phyloP scores from a whole-genome alignment of 2,113 vertebrate genomes.

The Paralichthys olivaceus region DNA sequence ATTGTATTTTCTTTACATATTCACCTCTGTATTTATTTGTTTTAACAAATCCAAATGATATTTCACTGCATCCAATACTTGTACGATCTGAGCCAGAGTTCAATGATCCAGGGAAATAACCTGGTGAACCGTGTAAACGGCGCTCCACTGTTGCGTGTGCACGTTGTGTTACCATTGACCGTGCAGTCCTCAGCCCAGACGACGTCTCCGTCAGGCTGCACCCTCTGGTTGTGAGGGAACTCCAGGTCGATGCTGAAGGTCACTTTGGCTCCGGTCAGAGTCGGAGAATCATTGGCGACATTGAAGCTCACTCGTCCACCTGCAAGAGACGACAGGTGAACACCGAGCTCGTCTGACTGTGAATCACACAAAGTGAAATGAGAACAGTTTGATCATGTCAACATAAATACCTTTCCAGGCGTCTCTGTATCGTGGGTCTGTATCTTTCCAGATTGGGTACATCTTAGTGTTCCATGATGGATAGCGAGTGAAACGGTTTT shows the following conservation, averaged over 20 bases:
- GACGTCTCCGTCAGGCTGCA: conserved; percentile 83
- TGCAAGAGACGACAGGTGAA: conserved; percentile 48
- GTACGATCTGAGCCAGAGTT: too few relatives aligned
- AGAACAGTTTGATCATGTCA: not conserved
- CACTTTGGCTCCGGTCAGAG: conserved; percentile 87
- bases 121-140: too few relatives aligned
- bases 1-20: too few relatives aligned
- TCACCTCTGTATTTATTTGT: too few relatives aligned
- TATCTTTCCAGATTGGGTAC: conserved; percentile 88
- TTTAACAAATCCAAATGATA: too few relatives aligned
- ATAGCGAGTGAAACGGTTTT: conserved; percentile 72
- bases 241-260: conserved; percentile 88
- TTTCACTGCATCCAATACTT: too few relatives aligned
- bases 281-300: conserved; percentile 90
- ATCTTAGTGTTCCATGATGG: conserved; percentile 86
- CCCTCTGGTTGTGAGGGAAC: conserved; percentile 86
- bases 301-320: conserved; percentile 88
- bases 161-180: conserved; percentile 83
- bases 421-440: conserved; percentile 70
- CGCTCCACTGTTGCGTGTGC: too few relatives aligned
- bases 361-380: not conserved
- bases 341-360: not conserved
- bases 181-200: conserved; percentile 86
- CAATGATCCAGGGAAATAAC: too few relatives aligned
- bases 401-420: conserved; percentile 88